Evolutionary conservation across 2,113 vertebrate species (phyloP), one percentile per base, ranked within the genome.

Genomic region (Pardalotus punctatus): DNA sequence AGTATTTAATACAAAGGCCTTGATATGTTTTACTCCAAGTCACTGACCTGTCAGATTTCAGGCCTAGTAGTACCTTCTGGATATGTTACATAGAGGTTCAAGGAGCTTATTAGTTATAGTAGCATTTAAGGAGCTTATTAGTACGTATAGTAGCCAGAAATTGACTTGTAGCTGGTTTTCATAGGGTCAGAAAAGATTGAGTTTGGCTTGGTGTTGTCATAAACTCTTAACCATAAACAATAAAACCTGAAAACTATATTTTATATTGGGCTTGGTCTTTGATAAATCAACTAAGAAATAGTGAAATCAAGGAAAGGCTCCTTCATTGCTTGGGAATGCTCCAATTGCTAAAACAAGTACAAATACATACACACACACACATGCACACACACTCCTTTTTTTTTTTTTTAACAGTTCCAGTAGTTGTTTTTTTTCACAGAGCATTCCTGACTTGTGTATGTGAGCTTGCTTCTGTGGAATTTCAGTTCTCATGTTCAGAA

Each of bases 191-290:
- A 74, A 92, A 82, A 84, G 54, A 56, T 6, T 38, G 20, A 56
- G 20, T 47, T 78, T 8, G 21, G 21, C 60, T 91, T 81, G 11
- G 14, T 89, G 48, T 67, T 86, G 60, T 71, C 62, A 48, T 84
- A 89, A 81, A 66, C 58, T 90, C 80, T 60, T 91, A 85, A 84
- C 25, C 28, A 31, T 74, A 61, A 87, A 72, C 70, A 81, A 11
- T 81, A 71, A 94, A 95, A 88, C 4, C 25, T 6, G 4, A 58
- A 70, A 16, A 14, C 48, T 0, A 8, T 91, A 18, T 73, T 94
- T 72, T 80, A 43, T 86, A 19, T 61, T 61, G 45, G 64, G 18
- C n/a, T 65, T 69, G 58, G 29, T 77, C 54, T 94, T 77, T 65
- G 50, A 83, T 77, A 82, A 61, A 57, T 86, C 58, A 70, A 5